A percentile compares a stretch with the other conserved stretches of the same genome.
phyloP scores from a whole-genome alignment of 2,888 invertebrate species.

The Brassicogethes aeneus region DNA sequence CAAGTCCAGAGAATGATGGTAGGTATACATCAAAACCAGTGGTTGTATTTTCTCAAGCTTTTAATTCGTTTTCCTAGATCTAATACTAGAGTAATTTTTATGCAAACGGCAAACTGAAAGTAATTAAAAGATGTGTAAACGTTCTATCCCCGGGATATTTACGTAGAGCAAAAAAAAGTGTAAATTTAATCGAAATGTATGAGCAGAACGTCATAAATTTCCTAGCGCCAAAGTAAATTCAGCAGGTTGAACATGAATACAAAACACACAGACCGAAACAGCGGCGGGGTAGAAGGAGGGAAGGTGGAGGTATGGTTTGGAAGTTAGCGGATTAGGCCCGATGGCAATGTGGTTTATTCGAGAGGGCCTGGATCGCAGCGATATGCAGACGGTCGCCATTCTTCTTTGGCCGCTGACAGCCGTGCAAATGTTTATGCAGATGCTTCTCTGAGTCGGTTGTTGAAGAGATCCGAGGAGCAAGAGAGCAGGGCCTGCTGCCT shows the following conservation, averaged over 20 bases:
- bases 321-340: conserved; percentile 5
- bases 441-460: too few relatives aligned
- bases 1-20: too few relatives aligned
- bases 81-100: too few relatives aligned
- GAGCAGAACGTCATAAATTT: not conserved
- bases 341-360: conserved; percentile 13
- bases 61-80: too few relatives aligned
- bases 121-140: too few relatives aligned
- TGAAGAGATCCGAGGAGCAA: too few relatives aligned
- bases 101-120: too few relatives aligned
- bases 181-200: not conserved
- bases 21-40: too few relatives aligned
- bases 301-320: conserved; percentile 2
- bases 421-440: conserved; percentile 36
- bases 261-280: conserved; percentile 1
- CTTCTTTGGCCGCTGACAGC: conserved; percentile 32
- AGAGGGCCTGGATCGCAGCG: conserved; percentile 20
- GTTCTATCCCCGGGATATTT: too few relatives aligned
- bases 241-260: not conserved
- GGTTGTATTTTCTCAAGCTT: too few relatives aligned
- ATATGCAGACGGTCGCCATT: conserved; percentile 32
- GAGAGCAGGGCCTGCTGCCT: too few relatives aligned
- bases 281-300: too few relatives aligned
- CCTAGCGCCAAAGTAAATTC: not conserved
- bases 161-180: not conserved